Base-by-base conservation (phyloP, 2,113 vertebrate species). In the Dipodomys merriami region DNA sequence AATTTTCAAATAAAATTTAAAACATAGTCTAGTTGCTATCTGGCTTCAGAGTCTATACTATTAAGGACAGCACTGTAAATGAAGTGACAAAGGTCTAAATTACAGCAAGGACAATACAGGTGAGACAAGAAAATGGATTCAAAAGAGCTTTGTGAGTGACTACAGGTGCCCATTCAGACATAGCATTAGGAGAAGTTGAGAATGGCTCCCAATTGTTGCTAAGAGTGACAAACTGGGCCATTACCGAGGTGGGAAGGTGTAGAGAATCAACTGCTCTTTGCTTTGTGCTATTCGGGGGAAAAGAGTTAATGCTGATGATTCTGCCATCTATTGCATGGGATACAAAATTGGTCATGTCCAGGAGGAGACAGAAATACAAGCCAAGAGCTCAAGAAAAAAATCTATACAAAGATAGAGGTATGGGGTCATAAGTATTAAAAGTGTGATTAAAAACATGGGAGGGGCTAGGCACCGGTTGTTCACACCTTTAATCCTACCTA, bases 321-420 rank as follows among this genome's bases (percentile, higher is more conserved):
- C 53, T 68, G 30, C 49, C 39, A 5, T 12, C 33, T 19, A 10
- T 33, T 33, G 20, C 44, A 83, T 2, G 1, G 29, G 44, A 15
- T 25, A 35, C 49, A 46, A 62, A 23, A 29, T 76, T 67, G 53
- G 89, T 30, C 27, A 49, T 1, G 6, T 76, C 2, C 30, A 64
- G 27, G 19, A 72, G 82, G 11, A 92, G 44, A 85, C 6, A 20
- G 65, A 76, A 86, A 91, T 46, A 88, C 8, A 74, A 69, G 49
- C 57, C 27, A 39, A 18, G 74, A 83, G n/a, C 35, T 84, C 62
- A 80, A 64, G 69, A 92, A 71, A 83, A 92, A 91, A 79, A n/a
- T 57, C 23, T 19, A 57, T 53, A 29, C n/a, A 44, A 76, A 65
- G 22, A 78, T 8, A 73, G 7, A 83, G 72, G 53, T 53, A 23